Conservation (phyloP, 1,140 invertebrate genomes). For the Monochamus saltuarius region DNA sequence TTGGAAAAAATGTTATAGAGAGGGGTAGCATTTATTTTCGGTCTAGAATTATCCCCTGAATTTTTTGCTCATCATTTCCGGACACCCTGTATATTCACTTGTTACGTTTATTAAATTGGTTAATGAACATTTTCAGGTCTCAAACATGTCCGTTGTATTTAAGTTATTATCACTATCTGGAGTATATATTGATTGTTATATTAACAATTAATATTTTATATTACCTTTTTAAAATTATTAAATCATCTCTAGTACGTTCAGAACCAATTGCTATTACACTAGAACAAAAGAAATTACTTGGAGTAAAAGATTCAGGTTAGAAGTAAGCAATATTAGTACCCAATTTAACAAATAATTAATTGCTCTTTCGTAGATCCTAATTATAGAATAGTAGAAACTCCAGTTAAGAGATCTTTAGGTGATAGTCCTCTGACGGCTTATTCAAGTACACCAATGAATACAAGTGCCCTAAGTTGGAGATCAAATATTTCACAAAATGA, state of each 20-base stretch:
- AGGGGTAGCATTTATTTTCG: too few species aligned
- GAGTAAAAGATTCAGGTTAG: constrained; percentile 44
- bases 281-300: constrained; percentile 50
- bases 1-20: too few species aligned
- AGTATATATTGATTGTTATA: constrained; percentile 45
- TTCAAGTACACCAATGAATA: constrained; percentile 44
- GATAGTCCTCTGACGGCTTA: constrained; percentile 24
- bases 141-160: constrained; percentile 37
- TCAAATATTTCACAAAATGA: constrained; percentile 41
- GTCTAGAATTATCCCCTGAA: too few species aligned
- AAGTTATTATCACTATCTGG: constrained; percentile 43
- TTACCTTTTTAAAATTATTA: constrained; percentile 51
- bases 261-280: constrained; percentile 47
- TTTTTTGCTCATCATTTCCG: too few species aligned
- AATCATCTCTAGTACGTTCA: constrained; percentile 37
- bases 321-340: not conserved
- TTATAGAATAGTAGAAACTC: constrained; percentile 31
- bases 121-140: constrained; percentile 31
- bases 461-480: constrained; percentile 46
- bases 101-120: too few species aligned
- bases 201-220: constrained; percentile 50
- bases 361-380: constrained; percentile 31
- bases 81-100: too few species aligned
- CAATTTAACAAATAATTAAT: constrained; percentile 1
- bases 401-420: constrained; percentile 39